phyloP scores from a whole-genome alignment of 2,113 vertebrate species.

The Bambusicola thoracicus region DNA sequence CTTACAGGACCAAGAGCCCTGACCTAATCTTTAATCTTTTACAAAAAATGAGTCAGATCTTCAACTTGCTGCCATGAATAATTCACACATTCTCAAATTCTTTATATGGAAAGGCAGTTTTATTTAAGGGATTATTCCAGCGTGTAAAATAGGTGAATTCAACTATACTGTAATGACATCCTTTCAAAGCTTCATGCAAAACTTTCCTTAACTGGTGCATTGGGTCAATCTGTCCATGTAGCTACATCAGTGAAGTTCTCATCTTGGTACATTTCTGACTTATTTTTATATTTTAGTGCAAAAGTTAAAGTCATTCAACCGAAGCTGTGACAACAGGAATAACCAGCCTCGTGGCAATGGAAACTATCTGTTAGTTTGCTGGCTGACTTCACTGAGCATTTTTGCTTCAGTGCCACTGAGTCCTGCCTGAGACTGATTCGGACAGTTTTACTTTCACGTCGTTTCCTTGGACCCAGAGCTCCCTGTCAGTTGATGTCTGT shows the following conservation, averaged over 20 bases:
- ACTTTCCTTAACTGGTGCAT: background rate
- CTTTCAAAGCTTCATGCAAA: background rate
- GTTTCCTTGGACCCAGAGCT: background rate
- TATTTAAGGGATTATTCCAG: background rate
- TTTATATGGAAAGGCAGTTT: background rate
- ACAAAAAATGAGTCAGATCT: background rate
- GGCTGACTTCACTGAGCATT: background rate
- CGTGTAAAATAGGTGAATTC: background rate
- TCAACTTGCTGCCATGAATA: background rate
- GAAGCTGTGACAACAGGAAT: background rate
- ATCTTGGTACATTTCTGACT: background rate
- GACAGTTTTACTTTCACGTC: background rate
- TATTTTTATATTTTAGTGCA: background rate
- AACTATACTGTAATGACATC: background rate
- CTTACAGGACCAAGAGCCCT: background rate
- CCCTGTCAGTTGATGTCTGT: rapidly evolving
- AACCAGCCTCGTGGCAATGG: background rate
- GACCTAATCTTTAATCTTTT: background rate
- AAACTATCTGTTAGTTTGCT: background rate
- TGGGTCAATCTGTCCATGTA: background rate
- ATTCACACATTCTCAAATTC: background rate
- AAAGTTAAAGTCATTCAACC: slow-evolving; percentile 27
- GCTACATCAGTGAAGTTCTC: background rate
- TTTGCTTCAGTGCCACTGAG: background rate
- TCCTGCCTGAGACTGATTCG: background rate